These are phyloP conservation scores for Drosophila demipolita DNA, from an alignment of 2,888 invertebrate genomes.

Conservation along the genomic window DNA sequence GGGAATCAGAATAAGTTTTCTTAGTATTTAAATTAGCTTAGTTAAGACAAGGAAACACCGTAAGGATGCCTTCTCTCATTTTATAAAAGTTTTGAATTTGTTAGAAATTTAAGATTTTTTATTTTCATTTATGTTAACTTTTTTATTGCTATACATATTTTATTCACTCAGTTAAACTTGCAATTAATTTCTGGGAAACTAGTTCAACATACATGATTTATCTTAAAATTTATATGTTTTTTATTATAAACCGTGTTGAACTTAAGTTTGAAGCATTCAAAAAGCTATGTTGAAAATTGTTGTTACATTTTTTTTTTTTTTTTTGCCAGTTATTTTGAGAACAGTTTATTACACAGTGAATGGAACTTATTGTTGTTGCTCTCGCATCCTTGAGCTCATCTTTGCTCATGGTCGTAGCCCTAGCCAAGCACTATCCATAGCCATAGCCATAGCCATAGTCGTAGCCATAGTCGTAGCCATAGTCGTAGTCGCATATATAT, in stretches of 20 bases:
- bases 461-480: constrained; percentile 12
- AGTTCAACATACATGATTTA: neutral
- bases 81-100: neutral
- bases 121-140: neutral
- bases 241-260: neutral
- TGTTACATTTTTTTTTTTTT: neutral
- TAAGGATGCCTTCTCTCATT: neutral
- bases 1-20: neutral
- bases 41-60: neutral
- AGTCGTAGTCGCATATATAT: constrained; percentile 51
- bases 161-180: neutral
- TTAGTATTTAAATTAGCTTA: neutral
- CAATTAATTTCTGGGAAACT: neutral
- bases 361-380: constrained; percentile 17
- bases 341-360: neutral
- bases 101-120: neutral
- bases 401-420: constrained; percentile 2
- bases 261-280: constrained; percentile 1
- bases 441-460: constrained; percentile 16
- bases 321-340: neutral
- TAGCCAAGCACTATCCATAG: constrained; percentile 11
- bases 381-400: constrained; percentile 6
- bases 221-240: neutral
- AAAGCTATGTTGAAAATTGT: constrained; percentile 1
- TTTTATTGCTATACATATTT: neutral